Evolutionary conservation across 2,797 vertebrate genomes (phyloP).

Genomic region (Picus viridis): DNA sequence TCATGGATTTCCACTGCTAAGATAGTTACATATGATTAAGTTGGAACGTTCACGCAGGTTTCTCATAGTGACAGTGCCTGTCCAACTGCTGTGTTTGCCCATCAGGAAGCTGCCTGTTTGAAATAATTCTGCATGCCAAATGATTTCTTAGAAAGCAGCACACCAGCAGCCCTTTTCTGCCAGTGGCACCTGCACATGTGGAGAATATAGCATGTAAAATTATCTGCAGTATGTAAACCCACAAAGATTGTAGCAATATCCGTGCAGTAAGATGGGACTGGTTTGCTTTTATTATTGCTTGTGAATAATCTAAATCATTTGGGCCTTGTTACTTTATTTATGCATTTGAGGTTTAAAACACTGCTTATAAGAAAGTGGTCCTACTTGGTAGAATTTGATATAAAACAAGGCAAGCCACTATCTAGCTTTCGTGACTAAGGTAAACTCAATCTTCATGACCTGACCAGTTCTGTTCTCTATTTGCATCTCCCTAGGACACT

Average conservation of each 20-base stretch:
- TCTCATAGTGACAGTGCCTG: background rate
- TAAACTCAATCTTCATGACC: background rate
- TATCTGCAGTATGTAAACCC: background rate
- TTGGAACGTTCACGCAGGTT: background rate
- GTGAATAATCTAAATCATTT: background rate
- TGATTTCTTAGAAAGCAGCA: background rate
- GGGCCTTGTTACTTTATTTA: background rate
- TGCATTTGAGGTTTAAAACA: background rate
- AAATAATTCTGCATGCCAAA: background rate
- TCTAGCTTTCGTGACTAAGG: background rate
- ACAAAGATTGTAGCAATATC: background rate
- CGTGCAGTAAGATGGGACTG: background rate
- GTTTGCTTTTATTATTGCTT: background rate
- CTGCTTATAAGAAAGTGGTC: background rate
- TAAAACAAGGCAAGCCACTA: background rate
- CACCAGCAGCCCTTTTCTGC: background rate
- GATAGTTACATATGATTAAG: background rate
- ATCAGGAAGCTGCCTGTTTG: background rate
- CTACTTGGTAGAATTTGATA: background rate
- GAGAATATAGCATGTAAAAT: background rate
- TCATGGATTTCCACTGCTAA: background rate
- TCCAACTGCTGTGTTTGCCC: background rate
- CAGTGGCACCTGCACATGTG: background rate
- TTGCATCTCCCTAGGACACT: slow-evolving; percentile 18
- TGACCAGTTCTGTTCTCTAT: background rate